Conservation (phyloP, 2,888 invertebrate genomes). For the Maniola hyperantus region DNA sequence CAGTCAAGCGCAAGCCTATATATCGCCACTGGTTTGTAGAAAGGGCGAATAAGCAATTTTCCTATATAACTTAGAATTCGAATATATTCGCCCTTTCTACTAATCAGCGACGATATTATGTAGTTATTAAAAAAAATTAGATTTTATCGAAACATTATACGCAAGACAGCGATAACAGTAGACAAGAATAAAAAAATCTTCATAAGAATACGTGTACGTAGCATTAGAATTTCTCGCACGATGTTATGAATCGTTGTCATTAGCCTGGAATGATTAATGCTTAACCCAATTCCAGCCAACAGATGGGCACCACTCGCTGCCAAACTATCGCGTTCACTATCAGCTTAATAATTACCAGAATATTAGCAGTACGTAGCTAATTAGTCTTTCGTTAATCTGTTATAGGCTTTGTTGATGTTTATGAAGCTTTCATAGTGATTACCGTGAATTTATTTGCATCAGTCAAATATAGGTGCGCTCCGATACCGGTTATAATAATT, state of each 20-base stretch:
- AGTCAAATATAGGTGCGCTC: slow-evolving; percentile 5
- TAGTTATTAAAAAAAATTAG: no score
- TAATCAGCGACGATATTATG: no score
- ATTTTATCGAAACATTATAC: not conserved
- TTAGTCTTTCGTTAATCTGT: slow-evolving; percentile 40
- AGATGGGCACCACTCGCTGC: slow-evolving; percentile 47
- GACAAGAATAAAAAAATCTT: not conserved
- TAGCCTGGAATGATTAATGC: slow-evolving; percentile 54
- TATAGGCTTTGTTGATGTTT: slow-evolving; percentile 38
- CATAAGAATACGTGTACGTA: slow-evolving; percentile 8
- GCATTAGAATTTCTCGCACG: slow-evolving; percentile 31
- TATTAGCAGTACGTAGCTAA: slow-evolving; percentile 36
- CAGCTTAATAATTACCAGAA: slow-evolving; percentile 39
- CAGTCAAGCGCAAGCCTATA: no score
- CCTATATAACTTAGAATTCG: no score
- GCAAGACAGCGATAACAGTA: not conserved
- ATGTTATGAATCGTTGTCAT: slow-evolving; percentile 50
- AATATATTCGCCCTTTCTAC: no score
- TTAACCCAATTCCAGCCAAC: slow-evolving; percentile 52
- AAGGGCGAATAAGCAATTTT: no score
- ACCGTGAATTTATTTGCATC: slow-evolving; percentile 35
- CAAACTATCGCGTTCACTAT: slow-evolving; percentile 42
- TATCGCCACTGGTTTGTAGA: no score
- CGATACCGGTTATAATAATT: slow-evolving; percentile 16
- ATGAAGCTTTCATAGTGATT: slow-evolving; percentile 35